Evolutionary conservation across 2,113 vertebrate genomes (phyloP).

Genomic region (Poicephalus gulielmi): DNA sequence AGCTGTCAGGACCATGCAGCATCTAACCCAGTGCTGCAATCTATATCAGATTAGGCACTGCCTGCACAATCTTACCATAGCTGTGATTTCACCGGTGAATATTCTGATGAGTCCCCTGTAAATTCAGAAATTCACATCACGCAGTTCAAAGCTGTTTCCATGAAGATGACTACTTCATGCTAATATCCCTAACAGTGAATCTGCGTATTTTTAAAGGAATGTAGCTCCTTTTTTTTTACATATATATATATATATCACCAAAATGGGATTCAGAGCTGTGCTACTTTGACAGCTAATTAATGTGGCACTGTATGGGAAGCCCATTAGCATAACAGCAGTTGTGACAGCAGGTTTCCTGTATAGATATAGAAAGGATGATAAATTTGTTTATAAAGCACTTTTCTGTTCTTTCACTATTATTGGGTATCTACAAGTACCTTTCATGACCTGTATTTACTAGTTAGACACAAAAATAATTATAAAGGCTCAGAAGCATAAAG

Average conservation of each 20-base stretch:
- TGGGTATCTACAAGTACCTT: not conserved
- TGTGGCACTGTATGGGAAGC: not conserved
- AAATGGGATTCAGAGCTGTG: not conserved
- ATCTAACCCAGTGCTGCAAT: conserved; percentile 28
- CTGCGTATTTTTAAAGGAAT: not conserved
- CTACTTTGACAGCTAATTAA: not conserved
- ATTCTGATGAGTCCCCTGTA: not conserved
- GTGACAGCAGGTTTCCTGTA: not conserved
- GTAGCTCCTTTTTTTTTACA: rapidly evolving
- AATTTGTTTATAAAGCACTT: not conserved
- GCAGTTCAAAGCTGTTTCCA: not conserved
- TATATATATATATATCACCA: not conserved
- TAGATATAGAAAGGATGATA: not conserved
- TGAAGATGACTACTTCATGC: not conserved
- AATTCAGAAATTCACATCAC: not conserved
- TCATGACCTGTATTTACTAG: conserved; percentile 6
- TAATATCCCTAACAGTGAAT: not conserved
- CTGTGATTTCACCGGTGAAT: not conserved
- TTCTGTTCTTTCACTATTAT: not conserved
- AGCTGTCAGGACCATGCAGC: conserved; percentile 35
- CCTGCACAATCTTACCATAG: not conserved
- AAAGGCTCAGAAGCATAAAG: not conserved
- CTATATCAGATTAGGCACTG: conserved; percentile 11
- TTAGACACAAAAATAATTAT: not conserved
- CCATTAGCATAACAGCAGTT: not conserved